Percentiles rank a stretch among this genome's conserved stretches.
phyloP scores from a whole-genome alignment of 1,140 invertebrate genomes.

The Tigriopus japonicus region DNA sequence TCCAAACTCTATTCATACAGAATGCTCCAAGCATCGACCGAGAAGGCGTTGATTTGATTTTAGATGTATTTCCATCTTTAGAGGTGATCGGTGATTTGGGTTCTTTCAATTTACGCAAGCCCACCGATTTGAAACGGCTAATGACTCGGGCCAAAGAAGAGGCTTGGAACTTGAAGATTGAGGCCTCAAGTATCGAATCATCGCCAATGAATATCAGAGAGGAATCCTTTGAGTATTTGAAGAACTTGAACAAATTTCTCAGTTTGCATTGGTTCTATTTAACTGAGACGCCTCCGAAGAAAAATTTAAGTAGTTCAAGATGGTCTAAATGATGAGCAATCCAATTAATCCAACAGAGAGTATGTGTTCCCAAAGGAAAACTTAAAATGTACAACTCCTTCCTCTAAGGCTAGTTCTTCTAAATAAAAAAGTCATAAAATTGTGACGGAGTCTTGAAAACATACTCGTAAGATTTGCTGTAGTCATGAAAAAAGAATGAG shows the following conservation, averaged over 20 bases:
- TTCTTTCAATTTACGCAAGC: constrained; percentile 2
- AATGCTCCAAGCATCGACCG: background rate
- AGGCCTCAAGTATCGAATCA: background rate
- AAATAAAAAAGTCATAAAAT: too few relatives aligned
- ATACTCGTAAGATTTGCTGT: too few relatives aligned
- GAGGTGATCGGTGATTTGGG: background rate
- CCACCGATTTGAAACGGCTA: background rate
- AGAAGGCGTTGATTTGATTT: background rate
- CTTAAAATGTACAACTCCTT: too few relatives aligned
- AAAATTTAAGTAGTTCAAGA: background rate
- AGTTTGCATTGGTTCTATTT: constrained; percentile 8
- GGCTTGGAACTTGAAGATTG: constrained; percentile 1
- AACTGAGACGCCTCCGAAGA: background rate
- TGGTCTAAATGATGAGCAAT: too few relatives aligned
- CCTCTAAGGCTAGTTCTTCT: too few relatives aligned
- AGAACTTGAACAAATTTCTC: constrained; percentile 1
- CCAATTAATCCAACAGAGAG: too few relatives aligned
- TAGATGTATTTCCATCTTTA: background rate
- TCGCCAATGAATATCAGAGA: background rate
- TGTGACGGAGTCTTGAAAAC: too few relatives aligned
- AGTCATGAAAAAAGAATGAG: too few relatives aligned
- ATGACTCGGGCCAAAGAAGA: background rate
- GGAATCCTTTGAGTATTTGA: background rate
- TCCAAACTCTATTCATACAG: constrained; percentile 2
- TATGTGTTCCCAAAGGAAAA: too few relatives aligned